phyloP scores from a whole-genome alignment of 1,140 invertebrate genomes.

The Gryon sp. region DNA sequence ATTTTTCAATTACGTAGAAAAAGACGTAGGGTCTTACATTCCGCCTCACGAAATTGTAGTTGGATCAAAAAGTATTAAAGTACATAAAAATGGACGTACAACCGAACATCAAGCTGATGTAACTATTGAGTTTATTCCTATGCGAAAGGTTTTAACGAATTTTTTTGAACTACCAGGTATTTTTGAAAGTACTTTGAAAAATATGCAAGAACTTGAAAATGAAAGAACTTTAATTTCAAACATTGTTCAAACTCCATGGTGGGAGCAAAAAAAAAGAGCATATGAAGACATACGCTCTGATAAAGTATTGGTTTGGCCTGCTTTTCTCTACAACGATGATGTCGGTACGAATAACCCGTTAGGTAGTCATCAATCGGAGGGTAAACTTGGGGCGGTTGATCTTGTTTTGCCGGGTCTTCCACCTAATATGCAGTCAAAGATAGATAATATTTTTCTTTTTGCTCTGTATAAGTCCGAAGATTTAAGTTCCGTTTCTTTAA shows the following conservation, averaged over 20 bases:
- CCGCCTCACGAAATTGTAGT: neutral
- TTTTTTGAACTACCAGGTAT: neutral
- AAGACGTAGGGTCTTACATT: neutral
- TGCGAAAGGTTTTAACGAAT: neutral
- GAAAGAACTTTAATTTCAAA: neutral
- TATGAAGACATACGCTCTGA: no score
- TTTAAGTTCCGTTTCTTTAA: neutral
- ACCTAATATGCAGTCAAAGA: conserved; percentile 8
- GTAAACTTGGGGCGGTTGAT: conserved; percentile 20
- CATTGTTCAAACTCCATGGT: conserved; percentile 6
- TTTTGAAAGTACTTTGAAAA: conserved; percentile 4
- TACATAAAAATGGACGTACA: neutral
- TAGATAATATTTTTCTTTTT: conserved; percentile 11
- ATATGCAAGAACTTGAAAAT: neutral
- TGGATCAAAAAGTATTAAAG: conserved; percentile 4
- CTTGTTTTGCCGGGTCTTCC: conserved; percentile 13
- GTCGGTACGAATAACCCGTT: conserved; percentile 16
- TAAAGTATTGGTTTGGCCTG: conserved; percentile 8
- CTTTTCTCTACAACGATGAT: conserved; percentile 17
- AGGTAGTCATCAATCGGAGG: conserved; percentile 10
- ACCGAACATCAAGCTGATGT: neutral
- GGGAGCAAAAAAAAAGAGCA: conserved; percentile 5
- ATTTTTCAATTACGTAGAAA: conserved; percentile 1
- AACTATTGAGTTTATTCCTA: neutral
- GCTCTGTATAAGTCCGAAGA: conserved; percentile 13